These are phyloP conservation scores for Hedychridium roseum DNA, from an alignment of 2,888 invertebrate genomes.

Conservation along the genomic window DNA sequence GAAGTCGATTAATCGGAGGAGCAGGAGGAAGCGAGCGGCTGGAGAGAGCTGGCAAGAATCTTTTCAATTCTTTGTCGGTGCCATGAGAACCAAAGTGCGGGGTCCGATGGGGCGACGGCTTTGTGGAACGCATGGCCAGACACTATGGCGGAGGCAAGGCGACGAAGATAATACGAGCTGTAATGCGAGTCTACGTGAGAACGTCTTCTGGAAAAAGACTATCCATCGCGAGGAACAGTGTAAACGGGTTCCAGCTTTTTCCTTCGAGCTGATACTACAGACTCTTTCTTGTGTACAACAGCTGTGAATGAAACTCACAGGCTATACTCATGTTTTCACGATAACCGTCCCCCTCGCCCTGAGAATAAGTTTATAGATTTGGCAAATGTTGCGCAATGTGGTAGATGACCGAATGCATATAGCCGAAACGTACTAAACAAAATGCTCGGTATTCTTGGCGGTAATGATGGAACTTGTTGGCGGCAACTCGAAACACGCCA, in stretches of 20 bases:
- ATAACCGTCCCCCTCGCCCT: too few species aligned
- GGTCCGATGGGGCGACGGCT: conserved; percentile 24
- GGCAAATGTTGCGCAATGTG: too few species aligned
- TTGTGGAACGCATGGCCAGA: conserved; percentile 20
- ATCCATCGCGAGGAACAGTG: conserved; percentile 8
- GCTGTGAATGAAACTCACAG: not conserved
- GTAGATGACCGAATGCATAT: too few species aligned
- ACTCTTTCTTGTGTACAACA: not conserved
- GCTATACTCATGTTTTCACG: too few species aligned
- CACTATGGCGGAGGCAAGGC: conserved; percentile 12
- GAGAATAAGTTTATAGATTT: too few species aligned
- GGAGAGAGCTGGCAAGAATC: conserved; percentile 28
- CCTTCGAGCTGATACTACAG: conserved; percentile 7
- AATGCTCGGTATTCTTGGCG: conserved; percentile 28
- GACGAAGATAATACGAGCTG: conserved; percentile 24
- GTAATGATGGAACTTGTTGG: conserved; percentile 30
- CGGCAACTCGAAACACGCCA: conserved; percentile 17
- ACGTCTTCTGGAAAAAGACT: conserved; percentile 19
- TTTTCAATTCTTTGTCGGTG: conserved; percentile 42
- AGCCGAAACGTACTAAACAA: too few species aligned
- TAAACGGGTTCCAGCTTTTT: conserved; percentile 8
- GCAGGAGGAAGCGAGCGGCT: conserved; percentile 13
- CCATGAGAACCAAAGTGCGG: conserved; percentile 24
- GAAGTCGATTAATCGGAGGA: conserved; percentile 29
- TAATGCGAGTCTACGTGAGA: conserved; percentile 38